Base-by-base conservation (phyloP, 1,140 invertebrate genomes). In the Dendrolimus punctatus region DNA sequence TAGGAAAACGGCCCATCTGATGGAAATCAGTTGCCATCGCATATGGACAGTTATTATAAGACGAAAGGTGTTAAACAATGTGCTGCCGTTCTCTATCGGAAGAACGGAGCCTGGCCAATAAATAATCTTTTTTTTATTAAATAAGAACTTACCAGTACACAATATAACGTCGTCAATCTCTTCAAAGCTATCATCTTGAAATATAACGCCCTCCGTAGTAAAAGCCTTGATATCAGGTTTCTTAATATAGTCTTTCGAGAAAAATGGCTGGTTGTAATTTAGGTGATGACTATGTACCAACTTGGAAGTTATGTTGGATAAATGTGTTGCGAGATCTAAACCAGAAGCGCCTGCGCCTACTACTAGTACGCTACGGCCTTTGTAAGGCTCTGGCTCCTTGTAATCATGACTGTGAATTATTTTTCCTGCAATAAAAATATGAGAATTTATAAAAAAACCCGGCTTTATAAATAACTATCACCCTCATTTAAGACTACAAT, bases 261-360 rank as follows among this genome's bases (percentile, higher is more conserved):
- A 92, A 39, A 91, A 88, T 2, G 89, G 87, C 8, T 90, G 87
- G 10, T 87, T 87, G 51, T 89, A 82, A 0, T 51, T 59, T 1
- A 78, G 48, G 58, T 94, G 92, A 66, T 94, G 93, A 68, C 92
- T 93, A 39, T 94, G 79, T 6, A 89, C 86, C 40, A 95, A 90
- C 58, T 90, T 85, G 55, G 89, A 81, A 0, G 93, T 93, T n/a
- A 88, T 82, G 51, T 85, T 85, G 4, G 92, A 90, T 55, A 97
- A 88, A 60, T 96, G 95, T 23, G 94, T 81, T 2, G 93, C 90
- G 37, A 97, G 90, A 73, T 97, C 96, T 71, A 93, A 84, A 0
- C 95, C 96, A 8, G 95, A 97, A 39, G 95, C 92, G 8, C 95
- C 95, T 46, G 93, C 94, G 7, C 97, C 97, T 23, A 98, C 83